Conservation (phyloP, 2,113 vertebrate species). For the Vombatus ursinus region DNA sequence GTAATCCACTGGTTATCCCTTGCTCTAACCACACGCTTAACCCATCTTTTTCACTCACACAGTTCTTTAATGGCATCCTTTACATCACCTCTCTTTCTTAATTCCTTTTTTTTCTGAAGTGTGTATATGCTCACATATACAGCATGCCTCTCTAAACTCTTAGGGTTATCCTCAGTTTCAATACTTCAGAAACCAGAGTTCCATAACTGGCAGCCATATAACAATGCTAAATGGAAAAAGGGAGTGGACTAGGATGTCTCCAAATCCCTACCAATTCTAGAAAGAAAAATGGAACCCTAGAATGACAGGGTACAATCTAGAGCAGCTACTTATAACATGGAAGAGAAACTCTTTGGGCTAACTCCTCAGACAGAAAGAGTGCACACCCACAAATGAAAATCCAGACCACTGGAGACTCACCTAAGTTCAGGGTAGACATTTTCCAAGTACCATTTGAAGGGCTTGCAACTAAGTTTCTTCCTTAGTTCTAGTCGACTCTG, state of each 20-base stretch:
- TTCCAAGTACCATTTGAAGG: conserved; percentile 99
- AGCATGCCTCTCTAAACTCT: not conserved
- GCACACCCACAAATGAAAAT: fast-evolving
- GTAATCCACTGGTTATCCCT: not conserved
- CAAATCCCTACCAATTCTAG: not conserved
- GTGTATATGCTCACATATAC: not conserved
- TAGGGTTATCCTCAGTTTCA: not conserved
- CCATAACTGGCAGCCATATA: not conserved
- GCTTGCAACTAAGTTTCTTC: conserved; percentile 93
- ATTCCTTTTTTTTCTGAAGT: not conserved
- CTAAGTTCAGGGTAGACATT: conserved; percentile 98
- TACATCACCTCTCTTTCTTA: not conserved
- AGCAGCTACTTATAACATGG: not conserved
- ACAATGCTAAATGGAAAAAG: not conserved
- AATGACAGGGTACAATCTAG: not conserved
- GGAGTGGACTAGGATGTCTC: not conserved
- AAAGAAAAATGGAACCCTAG: not conserved
- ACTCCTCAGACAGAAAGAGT: not conserved
- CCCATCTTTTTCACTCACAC: not conserved
- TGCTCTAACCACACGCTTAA: not conserved
- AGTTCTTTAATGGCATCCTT: not conserved
- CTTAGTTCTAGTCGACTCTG: conserved; percentile 97
- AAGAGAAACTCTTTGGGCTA: not conserved
- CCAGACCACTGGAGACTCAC: conserved; percentile 79
- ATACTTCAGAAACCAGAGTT: not conserved